A percentile compares a stretch with the other conserved stretches of the same genome.
Evolutionary conservation across 2,888 invertebrate genomes (phyloP).

Genomic region (Axea sp.): DNA sequence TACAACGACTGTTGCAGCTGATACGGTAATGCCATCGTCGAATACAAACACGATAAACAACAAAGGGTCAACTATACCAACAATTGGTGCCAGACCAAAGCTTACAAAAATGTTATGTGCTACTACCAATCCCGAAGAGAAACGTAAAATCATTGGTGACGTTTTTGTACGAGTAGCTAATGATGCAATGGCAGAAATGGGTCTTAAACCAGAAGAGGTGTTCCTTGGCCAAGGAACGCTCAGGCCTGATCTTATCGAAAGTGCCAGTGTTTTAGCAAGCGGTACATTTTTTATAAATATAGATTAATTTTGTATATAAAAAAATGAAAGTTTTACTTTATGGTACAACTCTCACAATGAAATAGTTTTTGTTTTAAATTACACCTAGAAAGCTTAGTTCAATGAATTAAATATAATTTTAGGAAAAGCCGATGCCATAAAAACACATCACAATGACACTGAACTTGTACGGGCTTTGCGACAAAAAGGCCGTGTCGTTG

Average conservation of each 20-base stretch:
- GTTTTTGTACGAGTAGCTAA: conserved; percentile 97
- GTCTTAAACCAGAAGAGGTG: conserved; percentile 95
- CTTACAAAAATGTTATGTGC: conserved; percentile 92
- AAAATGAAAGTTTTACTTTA: too few species aligned
- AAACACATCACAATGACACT: conserved; percentile 99
- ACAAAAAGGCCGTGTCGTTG: conserved; percentile 92
- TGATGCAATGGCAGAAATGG: conserved; percentile 92
- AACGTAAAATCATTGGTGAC: conserved; percentile 99
- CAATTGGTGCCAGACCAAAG: conserved; percentile 80
- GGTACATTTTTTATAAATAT: conserved; percentile 70
- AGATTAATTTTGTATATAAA: too few species aligned
- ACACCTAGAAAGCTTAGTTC: too few species aligned
- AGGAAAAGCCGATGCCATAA: conserved; percentile 95
- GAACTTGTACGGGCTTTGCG: conserved; percentile 90
- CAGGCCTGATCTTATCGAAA: conserved; percentile 98
- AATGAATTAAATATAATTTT: too few species aligned
- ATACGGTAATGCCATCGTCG: conserved; percentile 62
- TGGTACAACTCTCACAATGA: too few species aligned
- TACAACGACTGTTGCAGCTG: conserved; percentile 88
- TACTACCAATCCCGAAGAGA: conserved; percentile 96
- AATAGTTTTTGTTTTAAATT: too few species aligned
- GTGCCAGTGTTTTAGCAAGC: conserved; percentile 92
- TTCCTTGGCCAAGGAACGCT: conserved; percentile 97
- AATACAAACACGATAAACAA: conserved; percentile 78
- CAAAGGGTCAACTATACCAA: conserved; percentile 69